Evolutionary conservation across 2,113 vertebrate species (phyloP).

Genomic region (Alectura lathami): DNA sequence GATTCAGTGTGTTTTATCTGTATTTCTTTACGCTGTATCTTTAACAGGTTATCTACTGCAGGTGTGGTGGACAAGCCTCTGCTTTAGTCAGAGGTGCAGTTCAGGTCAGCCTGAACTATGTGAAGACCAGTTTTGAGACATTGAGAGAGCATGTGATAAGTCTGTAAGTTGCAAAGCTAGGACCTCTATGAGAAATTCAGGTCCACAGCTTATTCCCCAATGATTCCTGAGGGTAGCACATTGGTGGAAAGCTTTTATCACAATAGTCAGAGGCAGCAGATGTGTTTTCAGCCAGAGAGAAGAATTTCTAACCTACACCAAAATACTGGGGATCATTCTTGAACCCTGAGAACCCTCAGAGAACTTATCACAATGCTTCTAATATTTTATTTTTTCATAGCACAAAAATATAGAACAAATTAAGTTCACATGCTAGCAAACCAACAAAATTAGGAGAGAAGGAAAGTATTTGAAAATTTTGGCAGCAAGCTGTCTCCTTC

Average conservation of each 20-base stretch:
- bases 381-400: not conserved
- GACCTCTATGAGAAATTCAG: not conserved
- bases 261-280: not conserved
- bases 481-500: not conserved
- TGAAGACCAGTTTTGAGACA: not conserved
- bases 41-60: not conserved
- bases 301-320: not conserved
- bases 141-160: not conserved
- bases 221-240: not conserved
- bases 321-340: not conserved
- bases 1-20: not conserved
- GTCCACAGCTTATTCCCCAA: not conserved
- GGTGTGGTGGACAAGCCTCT: not conserved
- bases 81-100: not conserved
- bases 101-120: not conserved
- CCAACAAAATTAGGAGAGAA: not conserved
- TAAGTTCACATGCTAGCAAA: not conserved
- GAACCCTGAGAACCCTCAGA: not conserved
- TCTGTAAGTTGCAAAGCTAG: not conserved
- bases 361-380: not conserved
- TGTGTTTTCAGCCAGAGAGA: not conserved
- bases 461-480: not conserved
- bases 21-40: not conserved
- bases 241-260: not conserved
- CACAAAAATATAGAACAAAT: not conserved